A percentile compares a stretch with the other conserved stretches of the same genome.
Evolutionary conservation across 2,797 vertebrate species (phyloP).

Genomic region (Phoxinus dragarum): DNA sequence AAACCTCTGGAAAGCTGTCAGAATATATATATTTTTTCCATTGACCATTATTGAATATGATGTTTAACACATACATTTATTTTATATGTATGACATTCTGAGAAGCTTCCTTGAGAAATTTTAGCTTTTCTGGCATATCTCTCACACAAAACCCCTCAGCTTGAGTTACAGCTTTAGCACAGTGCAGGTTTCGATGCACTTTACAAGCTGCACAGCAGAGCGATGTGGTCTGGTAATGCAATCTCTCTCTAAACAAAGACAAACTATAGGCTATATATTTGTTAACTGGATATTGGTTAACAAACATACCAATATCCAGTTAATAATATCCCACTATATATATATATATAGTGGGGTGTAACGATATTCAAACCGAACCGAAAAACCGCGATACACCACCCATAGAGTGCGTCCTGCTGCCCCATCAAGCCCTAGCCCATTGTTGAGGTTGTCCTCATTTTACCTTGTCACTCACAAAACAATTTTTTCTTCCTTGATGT

Average conservation of each 20-base stretch:
- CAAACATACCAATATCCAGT: too few relatives aligned
- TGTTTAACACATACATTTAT: neutral
- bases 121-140: neutral
- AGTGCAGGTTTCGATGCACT: neutral
- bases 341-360: too few relatives aligned
- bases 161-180: conserved; percentile 23
- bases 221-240: neutral
- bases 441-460: too few relatives aligned
- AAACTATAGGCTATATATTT: neutral
- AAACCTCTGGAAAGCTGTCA: neutral
- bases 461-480: too few relatives aligned
- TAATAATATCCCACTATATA: too few relatives aligned
- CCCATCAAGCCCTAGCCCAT: too few relatives aligned
- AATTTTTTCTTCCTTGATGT: too few relatives aligned
- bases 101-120: neutral
- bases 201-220: neutral
- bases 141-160: neutral
- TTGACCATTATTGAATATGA: neutral
- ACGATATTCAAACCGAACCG: too few relatives aligned
- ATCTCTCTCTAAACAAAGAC: conserved; percentile 1
- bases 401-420: too few relatives aligned
- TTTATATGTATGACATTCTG: neutral
- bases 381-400: too few relatives aligned
- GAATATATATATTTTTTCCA: neutral
- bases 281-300: neutral